Evolutionary conservation across 2,797 vertebrate species (phyloP), one percentile per base, ranked within the genome.

Genomic region (Zalophus californianus): DNA sequence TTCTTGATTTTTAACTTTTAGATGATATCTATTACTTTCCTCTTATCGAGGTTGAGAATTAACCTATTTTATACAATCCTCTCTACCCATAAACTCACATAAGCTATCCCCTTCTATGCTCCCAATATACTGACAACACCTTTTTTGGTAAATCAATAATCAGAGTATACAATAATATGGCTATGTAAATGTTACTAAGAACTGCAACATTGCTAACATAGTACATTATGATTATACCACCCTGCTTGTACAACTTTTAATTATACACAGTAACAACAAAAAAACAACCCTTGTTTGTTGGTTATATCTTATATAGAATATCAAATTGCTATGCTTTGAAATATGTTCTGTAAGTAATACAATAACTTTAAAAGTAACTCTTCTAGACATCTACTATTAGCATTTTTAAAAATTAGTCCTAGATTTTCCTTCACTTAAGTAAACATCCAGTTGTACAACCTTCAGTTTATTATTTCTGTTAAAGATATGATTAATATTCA

Each of bases 391-490:
- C 14, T 21, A 48, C 7, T 32, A 12, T n/a, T 35, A 35, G 9
- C 21, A n/a, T 35, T 68, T 68, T 35, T 38, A 68, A 68, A 68
- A 35, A 68, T 35, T 68, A 68, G 18, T 68, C n/a, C 85, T 88
- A 62, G 41, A 52, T 86, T 38, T 41, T 83, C 7, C 23, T 58
- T 93, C 14, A 73, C 32, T 68, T 58, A 54, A 27, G 12, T 64
- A 96, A 83, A 50, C 13, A 73, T 32, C 5, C 60, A 93, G 66
- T 84, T 44, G 4, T 93, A 5, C 7, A 54, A 78, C 3, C 18
- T 95, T 62, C 64, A 66, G 78, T 86, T 92, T 54, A 92, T 92
- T 41, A 95, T 84, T 93, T 86, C 50, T 83, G n/a, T 86, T 73
- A 60, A 85, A 86, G 54, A 75, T 58, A 54, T n/a, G 23, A 72